Conservation (phyloP, 37 sponge, comb jelly and placozoan genomes). For the Chondrosia reniformis region DNA sequence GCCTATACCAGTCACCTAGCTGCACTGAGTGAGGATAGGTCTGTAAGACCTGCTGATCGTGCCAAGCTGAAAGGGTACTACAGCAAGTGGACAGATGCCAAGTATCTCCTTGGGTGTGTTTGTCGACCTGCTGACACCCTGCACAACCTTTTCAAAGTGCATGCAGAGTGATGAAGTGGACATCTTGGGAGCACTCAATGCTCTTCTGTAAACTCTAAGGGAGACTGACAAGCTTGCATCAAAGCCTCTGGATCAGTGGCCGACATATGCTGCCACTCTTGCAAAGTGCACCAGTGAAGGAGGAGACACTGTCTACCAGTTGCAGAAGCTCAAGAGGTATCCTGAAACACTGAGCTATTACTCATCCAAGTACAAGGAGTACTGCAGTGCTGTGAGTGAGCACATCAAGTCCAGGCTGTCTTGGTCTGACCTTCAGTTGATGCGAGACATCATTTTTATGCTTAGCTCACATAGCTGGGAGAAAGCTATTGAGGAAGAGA, state of each 20-base stretch:
- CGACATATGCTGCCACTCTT: constrained; percentile 54
- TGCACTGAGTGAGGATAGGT: constrained; percentile 48
- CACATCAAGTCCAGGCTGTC: constrained; percentile 66
- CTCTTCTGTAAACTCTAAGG: constrained; percentile 49
- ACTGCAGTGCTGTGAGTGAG: constrained; percentile 39
- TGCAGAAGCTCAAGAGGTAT: constrained; percentile 32
- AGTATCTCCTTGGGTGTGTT: constrained; percentile 74
- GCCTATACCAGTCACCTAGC: constrained; percentile 61
- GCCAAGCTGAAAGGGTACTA: constrained; percentile 60
- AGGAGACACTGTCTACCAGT: constrained; percentile 38
- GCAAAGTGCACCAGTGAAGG: constrained; percentile 46
- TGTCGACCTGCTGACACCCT: constrained; percentile 63
- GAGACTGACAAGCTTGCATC: constrained; percentile 53
- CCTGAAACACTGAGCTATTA: constrained; percentile 34
- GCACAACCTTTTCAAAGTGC: constrained; percentile 52
- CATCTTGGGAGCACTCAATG: constrained; percentile 50
- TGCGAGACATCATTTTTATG: constrained; percentile 59
- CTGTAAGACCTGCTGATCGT: constrained; percentile 40
- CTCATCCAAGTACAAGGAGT: constrained; percentile 48
- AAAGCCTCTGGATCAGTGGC: constrained; percentile 54
- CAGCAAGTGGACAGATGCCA: constrained; percentile 53
- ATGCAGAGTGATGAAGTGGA: constrained; percentile 54
- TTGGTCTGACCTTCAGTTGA: constrained; percentile 57
- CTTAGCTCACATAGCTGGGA: constrained; percentile 69
- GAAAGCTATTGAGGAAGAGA: constrained; percentile 37